Percentiles rank a stretch among this genome's conserved stretches.
These are phyloP conservation scores for Pyrrhia umbra DNA, from an alignment of 2,888 invertebrate species.

Conservation along the genomic window DNA sequence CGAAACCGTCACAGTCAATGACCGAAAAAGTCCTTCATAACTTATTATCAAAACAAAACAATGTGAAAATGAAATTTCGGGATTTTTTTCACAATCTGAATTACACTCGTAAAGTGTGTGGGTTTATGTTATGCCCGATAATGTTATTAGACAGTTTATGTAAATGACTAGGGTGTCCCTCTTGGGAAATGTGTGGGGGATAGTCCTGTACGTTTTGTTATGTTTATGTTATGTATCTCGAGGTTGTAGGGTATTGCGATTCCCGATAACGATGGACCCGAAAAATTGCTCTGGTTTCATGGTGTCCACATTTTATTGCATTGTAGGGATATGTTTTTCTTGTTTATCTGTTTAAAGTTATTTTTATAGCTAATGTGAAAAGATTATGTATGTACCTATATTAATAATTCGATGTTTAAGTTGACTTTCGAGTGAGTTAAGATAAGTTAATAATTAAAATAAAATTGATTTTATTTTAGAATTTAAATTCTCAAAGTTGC, in stretches of 20 bases:
- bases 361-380: too few relatives aligned
- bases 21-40: not conserved
- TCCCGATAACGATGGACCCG: not conserved
- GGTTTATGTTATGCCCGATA: constrained; percentile 79
- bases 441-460: too few relatives aligned
- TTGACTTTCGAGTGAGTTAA: too few relatives aligned
- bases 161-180: constrained; percentile 75
- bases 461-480: too few relatives aligned
- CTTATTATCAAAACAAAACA: constrained; percentile 31
- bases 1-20: too few relatives aligned
- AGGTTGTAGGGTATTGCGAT: constrained; percentile 13
- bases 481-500: too few relatives aligned
- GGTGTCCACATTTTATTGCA: not conserved
- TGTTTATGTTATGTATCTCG: constrained; percentile 14
- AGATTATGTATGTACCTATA: too few relatives aligned
- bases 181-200: constrained; percentile 76
- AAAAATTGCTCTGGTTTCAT: constrained; percentile 8
- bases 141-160: constrained; percentile 81
- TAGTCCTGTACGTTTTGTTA: constrained; percentile 64
- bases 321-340: not conserved
- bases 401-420: too few relatives aligned
- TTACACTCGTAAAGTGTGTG: constrained; percentile 71
- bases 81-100: constrained; percentile 66
- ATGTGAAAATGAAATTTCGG: constrained; percentile 45
- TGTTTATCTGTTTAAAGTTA: not conserved